Percentiles rank a stretch among this genome's conserved stretches.
phyloP scores from a whole-genome alignment of 2,888 invertebrate species.

The Scaptomyza cyrtandrae region DNA sequence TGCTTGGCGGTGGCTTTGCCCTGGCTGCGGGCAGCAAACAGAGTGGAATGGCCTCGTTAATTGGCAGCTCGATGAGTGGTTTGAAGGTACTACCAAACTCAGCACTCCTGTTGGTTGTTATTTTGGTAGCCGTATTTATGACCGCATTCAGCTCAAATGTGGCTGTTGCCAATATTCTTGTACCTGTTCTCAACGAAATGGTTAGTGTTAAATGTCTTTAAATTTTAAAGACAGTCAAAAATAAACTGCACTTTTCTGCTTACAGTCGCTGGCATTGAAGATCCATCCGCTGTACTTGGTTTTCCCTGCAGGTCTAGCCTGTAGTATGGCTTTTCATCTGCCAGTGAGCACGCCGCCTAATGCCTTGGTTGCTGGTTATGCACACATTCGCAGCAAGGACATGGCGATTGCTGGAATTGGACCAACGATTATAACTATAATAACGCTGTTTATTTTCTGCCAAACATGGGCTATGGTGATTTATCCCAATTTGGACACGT shows the following conservation, averaged over 20 bases:
- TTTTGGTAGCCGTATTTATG: conserved; percentile 90
- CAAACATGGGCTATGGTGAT: conserved; percentile 90
- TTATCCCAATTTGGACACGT: conserved; percentile 87
- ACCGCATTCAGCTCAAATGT: conserved; percentile 97
- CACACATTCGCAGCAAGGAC: conserved; percentile 91
- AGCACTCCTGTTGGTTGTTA: conserved; percentile 90
- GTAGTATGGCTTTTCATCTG: conserved; percentile 96
- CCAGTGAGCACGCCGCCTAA: conserved; percentile 98
- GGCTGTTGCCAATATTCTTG: conserved; percentile 94
- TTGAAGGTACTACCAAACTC: conserved; percentile 88
- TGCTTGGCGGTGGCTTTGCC: conserved; percentile 96
- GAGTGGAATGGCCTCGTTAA: conserved; percentile 91
- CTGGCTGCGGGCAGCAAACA: conserved; percentile 93
- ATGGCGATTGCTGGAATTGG: conserved; percentile 92
- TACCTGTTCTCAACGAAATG: conserved; percentile 93
- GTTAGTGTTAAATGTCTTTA: conserved; percentile 82
- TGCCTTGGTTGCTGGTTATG: conserved; percentile 95
- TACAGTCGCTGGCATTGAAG: conserved; percentile 88
- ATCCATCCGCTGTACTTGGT: conserved; percentile 95
- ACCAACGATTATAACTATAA: conserved; percentile 90
- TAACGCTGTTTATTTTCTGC: conserved; percentile 89
- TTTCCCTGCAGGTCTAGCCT: conserved; percentile 94
- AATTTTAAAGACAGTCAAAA: fast-evolving
- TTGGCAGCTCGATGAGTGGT: conserved; percentile 89
- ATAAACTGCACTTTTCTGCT: conserved; percentile 1